phyloP scores from a whole-genome alignment of 1,140 invertebrate species.

The Acromyrmex charruanus region DNA sequence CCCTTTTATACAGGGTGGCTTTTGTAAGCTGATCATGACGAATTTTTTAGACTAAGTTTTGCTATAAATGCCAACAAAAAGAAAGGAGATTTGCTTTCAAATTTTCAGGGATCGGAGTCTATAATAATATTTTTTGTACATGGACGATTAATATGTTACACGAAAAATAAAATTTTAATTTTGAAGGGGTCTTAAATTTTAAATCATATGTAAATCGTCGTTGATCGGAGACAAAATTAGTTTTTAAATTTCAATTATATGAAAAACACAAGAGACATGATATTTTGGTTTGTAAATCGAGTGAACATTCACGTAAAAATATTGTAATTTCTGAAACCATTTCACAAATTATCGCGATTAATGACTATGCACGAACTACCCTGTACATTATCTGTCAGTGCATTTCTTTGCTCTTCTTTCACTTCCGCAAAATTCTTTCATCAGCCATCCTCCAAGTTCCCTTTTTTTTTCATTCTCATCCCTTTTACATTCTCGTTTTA shows the following conservation, averaged over 20 bases:
- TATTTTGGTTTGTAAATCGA: background rate
- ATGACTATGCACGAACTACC: constrained; percentile 11
- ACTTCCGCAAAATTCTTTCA: constrained; percentile 43
- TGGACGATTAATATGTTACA: background rate
- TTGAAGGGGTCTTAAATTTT: background rate
- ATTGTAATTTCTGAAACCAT: background rate
- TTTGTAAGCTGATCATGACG: constrained; percentile 11
- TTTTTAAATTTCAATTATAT: background rate
- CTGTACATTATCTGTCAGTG: constrained; percentile 7
- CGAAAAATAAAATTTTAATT: background rate
- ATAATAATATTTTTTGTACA: background rate
- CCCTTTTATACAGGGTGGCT: constrained; percentile 30
- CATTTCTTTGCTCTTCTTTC: background rate
- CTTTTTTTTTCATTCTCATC: background rate
- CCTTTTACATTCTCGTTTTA: constrained; percentile 26
- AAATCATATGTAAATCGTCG: background rate
- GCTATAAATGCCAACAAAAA: background rate
- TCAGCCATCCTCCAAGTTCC: background rate
- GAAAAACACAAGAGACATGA: background rate
- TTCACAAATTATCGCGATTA: constrained; percentile 1
- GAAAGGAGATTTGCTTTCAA: background rate
- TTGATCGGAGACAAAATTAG: background rate
- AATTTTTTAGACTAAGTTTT: constrained; percentile 8
- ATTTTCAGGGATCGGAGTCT: background rate
- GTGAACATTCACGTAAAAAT: background rate